Base-by-base conservation (phyloP, 2,797 vertebrate species). In the Hemibagrus guttatus region DNA sequence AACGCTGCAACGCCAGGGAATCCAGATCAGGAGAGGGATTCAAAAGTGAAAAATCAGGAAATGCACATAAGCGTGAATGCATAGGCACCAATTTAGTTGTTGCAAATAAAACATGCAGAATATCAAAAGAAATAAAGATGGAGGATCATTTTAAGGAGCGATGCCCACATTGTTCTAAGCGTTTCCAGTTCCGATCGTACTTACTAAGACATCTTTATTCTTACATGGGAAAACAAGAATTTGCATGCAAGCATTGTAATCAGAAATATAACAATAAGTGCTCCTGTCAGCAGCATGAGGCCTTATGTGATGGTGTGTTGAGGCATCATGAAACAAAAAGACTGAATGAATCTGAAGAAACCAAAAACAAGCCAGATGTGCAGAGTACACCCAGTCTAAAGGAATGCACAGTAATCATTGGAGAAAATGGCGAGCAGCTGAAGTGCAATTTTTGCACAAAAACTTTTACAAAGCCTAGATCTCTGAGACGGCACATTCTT, bases 391-490 rank as follows among this genome's bases (percentile, higher is more conserved):
- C 89, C 28, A 52, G 52, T 88, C 7, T 85, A 3, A 85, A 54
- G 87, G 89, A 91, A 23, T n/a, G 56, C 58, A 61, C 72, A 39
- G 74, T 86, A 56, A 21, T 64, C 9, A 42, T 76, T 74, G 66
- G 71, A 68, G 86, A 80, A 76, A 76, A 75, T 74, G 90, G 92
- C 35, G 52, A 75, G 6, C 87, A 93, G 17, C 93, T 92, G 69
- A 95, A 95, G 86, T 96, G 96, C 87, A 96, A 93, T 89, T 96
- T 96, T 90, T 96, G 96, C 87, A 95, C 94, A 0, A 96, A 95
- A 90, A 93, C 91, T 1, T 96, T 96, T 85, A 87, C 93, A 83
- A 95, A 96, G 87, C 23, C 95, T 4, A 91, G 91, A 87, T 93
- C 89, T 88, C 89, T 96, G 54, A 93, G 96, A 74, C 90, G 89